phyloP scores from a whole-genome alignment of 2,888 invertebrate genomes.

The Aporophyla nigra region DNA sequence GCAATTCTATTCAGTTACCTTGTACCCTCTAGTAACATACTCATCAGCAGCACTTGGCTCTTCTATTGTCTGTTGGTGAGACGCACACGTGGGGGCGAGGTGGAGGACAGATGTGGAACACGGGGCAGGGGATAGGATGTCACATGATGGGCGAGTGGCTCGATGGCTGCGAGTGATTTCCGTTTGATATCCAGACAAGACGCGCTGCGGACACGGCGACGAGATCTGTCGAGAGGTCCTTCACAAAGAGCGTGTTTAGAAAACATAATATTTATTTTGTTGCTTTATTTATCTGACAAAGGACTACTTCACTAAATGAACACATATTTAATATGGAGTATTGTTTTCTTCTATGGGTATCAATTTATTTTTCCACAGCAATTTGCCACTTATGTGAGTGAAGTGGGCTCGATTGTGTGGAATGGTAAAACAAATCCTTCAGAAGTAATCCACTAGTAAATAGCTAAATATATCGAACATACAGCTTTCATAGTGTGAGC shows the following conservation, averaged over 20 bases:
- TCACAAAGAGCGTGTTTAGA: conserved; percentile 17
- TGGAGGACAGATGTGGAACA: not conserved
- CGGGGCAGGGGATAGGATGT: not conserved
- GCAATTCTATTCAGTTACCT: not conserved
- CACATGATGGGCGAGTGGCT: conserved; percentile 23
- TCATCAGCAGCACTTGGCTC: not conserved
- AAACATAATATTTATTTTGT: not conserved
- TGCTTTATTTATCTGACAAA: conserved; percentile 8
- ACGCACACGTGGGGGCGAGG: not conserved
- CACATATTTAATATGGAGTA: not conserved
- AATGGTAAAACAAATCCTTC: too few species aligned
- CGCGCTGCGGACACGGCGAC: conserved; percentile 11
- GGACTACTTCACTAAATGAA: not conserved
- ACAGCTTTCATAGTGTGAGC: not conserved
- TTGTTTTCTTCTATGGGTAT: not conserved
- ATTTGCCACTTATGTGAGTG: not conserved
- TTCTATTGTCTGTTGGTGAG: conserved; percentile 19
- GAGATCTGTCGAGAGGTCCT: conserved; percentile 18
- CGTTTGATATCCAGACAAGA: conserved; percentile 42
- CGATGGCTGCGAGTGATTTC: conserved; percentile 50
- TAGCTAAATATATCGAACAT: not conserved
- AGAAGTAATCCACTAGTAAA: not conserved
- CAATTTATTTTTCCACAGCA: not conserved
- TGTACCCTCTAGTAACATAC: not conserved
- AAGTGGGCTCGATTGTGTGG: not conserved